Percentiles rank a stretch among this genome's conserved stretches.
phyloP scores from a whole-genome alignment of 2,113 vertebrate genomes.

The Pelobates fuscus region DNA sequence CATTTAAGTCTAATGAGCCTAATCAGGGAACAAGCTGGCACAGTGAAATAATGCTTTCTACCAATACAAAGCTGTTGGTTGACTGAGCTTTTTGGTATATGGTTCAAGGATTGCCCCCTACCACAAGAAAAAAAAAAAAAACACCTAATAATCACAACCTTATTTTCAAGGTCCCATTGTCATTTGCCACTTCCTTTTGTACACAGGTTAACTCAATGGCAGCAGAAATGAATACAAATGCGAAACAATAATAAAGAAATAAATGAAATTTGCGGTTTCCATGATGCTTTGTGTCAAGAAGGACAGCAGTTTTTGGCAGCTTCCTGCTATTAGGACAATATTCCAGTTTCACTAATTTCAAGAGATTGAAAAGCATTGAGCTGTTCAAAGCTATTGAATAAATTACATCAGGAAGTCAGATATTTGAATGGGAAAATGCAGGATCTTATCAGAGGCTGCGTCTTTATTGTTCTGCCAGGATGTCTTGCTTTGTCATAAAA shows the following conservation, averaged over 20 bases:
- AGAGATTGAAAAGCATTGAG: slow-evolving; percentile 50
- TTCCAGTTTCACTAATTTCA: slow-evolving; percentile 21
- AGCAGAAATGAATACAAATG: background rate
- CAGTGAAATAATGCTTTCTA: no score
- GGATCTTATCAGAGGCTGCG: slow-evolving; percentile 60
- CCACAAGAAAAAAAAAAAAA: no score
- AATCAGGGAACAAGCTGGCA: no score
- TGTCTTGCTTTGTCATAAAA: slow-evolving; percentile 74
- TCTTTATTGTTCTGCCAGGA: slow-evolving; percentile 72
- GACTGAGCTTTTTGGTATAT: no score
- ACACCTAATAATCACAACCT: no score
- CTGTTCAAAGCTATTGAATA: slow-evolving; percentile 54
- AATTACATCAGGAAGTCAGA: slow-evolving; percentile 64
- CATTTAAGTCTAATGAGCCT: no score
- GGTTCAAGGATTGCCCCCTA: no score
- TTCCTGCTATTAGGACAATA: slow-evolving; percentile 46
- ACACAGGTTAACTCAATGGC: background rate
- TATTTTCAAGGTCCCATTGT: background rate
- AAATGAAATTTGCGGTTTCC: slow-evolving; percentile 17
- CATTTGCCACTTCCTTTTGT: background rate
- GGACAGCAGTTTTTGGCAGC: slow-evolving; percentile 36
- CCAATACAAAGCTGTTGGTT: no score
- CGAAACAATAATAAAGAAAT: slow-evolving; percentile 4
- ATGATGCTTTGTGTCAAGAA: slow-evolving; percentile 24
- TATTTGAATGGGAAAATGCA: slow-evolving; percentile 52